Conservation (phyloP, 1,140 invertebrate species). For the Drosophila chauvacae region DNA sequence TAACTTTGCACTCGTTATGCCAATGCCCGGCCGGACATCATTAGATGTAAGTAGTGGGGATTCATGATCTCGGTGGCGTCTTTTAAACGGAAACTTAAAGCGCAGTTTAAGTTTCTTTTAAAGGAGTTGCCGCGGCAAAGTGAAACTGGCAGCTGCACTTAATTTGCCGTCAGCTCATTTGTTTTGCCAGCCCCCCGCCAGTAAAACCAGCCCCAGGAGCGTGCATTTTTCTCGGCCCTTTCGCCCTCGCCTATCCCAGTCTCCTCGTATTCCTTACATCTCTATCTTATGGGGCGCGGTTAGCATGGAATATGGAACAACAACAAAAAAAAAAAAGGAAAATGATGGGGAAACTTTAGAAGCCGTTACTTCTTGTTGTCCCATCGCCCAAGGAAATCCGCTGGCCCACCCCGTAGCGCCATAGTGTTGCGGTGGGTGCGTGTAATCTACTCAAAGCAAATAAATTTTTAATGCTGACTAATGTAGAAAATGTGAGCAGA, state of each 20-base stretch:
- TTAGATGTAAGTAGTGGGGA: constrained; percentile 36
- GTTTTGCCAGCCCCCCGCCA: constrained; percentile 35
- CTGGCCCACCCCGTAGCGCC: neutral
- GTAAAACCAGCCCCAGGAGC: constrained; percentile 21
- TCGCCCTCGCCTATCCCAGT: constrained; percentile 10
- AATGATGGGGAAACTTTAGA: constrained; percentile 53
- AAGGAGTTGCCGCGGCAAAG: constrained; percentile 65
- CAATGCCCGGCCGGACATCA: constrained; percentile 39
- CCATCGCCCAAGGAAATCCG: constrained; percentile 8
- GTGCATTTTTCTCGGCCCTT: constrained; percentile 37
- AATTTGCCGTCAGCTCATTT: constrained; percentile 79
- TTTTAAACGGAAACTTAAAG: constrained; percentile 68
- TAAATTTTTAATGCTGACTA: constrained; percentile 82
- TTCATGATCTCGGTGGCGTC: constrained; percentile 19
- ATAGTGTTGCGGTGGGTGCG: constrained; percentile 47
- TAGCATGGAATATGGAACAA: constrained; percentile 42
- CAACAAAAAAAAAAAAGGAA: constrained; percentile 23
- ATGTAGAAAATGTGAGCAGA: constrained; percentile 77
- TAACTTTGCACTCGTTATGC: neutral
- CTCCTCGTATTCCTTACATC: constrained; percentile 14
- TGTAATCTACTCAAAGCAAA: constrained; percentile 81
- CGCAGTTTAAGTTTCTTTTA: constrained; percentile 61
- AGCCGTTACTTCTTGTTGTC: constrained; percentile 48
- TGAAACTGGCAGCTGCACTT: constrained; percentile 78
- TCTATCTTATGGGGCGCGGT: constrained; percentile 45